Evolutionary conservation across 2,113 vertebrate genomes (phyloP), one percentile per base, ranked within the genome.

Genomic region (Gorsachius goisagi): DNA sequence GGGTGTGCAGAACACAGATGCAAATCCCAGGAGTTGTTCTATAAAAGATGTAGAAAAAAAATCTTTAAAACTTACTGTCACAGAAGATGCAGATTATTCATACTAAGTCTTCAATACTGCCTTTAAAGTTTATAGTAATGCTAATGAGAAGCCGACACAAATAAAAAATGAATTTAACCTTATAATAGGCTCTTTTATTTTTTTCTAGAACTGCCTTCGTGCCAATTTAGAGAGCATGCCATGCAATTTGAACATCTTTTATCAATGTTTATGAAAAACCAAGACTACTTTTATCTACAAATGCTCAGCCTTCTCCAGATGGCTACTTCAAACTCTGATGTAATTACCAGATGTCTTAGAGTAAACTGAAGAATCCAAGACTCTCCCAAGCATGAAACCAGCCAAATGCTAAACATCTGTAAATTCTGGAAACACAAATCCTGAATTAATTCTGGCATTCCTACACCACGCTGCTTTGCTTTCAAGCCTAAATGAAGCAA

Each of bases 401-500:
- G 78, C 12, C 93, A 95, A 95, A 83, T 82, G 72, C 45, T 94
- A 77, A 88, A 94, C 90, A 95, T 32, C 73, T 89, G 44, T 56
- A 95, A 90, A 88, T 63, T 86, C 58, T 75, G 68, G 35, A 82
- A 88, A 91, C 18, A 82, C 12, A 79, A 81, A 87, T 69, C 79
- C 67, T 37, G 52, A 91, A 77, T 50, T 74, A 60, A 85, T 91
- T 86, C 76, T 60, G 66, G 22, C 27, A 81, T 90, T 83, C 15
- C 45, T 72, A 81, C 6, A 78, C 14, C 9, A 81, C 1, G 1
- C 44, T 55, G 75, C 45, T 58, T 72, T 66, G 49, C 62, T 74
- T 90, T 77, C 47, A 66, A 77, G 53, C 13, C 41, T 39, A 76
- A 82, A 76, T 12, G 49, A 92, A 88, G 45, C 5, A 85, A 22